Evolutionary conservation across 2,797 vertebrate species (phyloP).

Genomic region (Steatocranus sp.): DNA sequence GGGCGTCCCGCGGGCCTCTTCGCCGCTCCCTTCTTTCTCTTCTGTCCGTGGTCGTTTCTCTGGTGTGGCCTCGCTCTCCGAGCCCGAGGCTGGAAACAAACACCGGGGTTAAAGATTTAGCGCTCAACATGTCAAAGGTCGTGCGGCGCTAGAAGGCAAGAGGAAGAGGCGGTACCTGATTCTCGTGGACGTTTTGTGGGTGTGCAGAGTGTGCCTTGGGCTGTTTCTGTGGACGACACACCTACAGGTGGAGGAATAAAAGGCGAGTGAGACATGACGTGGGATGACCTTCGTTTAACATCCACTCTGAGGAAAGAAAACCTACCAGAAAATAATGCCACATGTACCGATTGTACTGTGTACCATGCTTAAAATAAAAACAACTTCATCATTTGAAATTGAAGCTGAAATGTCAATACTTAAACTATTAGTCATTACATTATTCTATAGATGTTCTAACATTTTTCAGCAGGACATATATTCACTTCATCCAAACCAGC

Average conservation of each 20-base stretch:
- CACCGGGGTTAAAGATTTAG: neutral
- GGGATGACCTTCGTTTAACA: neutral
- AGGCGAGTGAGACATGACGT: neutral
- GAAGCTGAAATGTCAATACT: neutral
- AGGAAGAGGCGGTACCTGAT: slow-evolving; percentile 74
- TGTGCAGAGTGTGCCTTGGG: slow-evolving; percentile 85
- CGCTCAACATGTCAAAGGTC: neutral
- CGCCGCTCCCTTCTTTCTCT: slow-evolving; percentile 70
- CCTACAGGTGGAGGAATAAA: slow-evolving; percentile 60
- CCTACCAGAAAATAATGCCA: neutral
- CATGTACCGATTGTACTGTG: neutral
- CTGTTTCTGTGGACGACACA: slow-evolving; percentile 85
- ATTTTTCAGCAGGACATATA: neutral
- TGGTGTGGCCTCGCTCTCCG: slow-evolving; percentile 88
- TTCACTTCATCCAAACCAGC: neutral
- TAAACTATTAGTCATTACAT: neutral
- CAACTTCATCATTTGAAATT: neutral
- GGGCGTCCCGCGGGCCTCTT: slow-evolving; percentile 80
- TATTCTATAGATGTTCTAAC: neutral
- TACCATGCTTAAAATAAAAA: neutral
- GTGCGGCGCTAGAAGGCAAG: fast-evolving
- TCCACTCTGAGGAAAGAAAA: neutral
- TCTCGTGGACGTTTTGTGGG: slow-evolving; percentile 91
- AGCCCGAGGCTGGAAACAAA: slow-evolving; percentile 80
- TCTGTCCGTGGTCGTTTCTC: slow-evolving; percentile 89